Evolutionary conservation across 2,888 invertebrate species (phyloP), one percentile per base, ranked within the genome.

Genomic region (Cephus nigrinus): DNA sequence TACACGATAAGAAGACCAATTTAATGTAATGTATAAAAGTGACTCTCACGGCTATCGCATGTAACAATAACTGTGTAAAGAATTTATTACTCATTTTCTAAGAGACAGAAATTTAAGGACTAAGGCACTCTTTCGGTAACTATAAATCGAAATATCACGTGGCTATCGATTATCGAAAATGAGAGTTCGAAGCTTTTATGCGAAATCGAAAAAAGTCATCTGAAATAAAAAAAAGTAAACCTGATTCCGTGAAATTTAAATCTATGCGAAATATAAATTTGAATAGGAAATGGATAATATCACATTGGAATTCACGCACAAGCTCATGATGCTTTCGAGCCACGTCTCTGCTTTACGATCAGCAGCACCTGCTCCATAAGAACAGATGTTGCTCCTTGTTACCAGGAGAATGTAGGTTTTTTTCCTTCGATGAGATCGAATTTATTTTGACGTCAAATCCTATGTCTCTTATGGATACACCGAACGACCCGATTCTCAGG

Each of bases 1-100:
- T 72, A 78, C 15, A 55, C 75, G 33, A 69, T 76, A 77, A 76
- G 76, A 75, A 76, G 73, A 78, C 69, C 73, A 80, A 78, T 75
- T 78, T 76, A 55, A 76, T 76, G 55, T 40, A 73, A 31, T 75
- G 78, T 75, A 80, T 80, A 78, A 80, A 78, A 80, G 78, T 80
- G 76, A 76, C 80, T 78, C 78, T 80, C 78, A 69, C 75, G 75
- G 40, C 55, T 73, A 35, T 75, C 77, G 69, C 73, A 77, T 75
- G 73, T 74, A 74, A 71, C 68, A 71, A 75, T 79, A 77, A 73
- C 75, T 75, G 31, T 35, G 69, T 31, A 55, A n/a, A 15, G 36
- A 55, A 33, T 34, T 76, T 76, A 40, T 40, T 23, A 9, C 23
- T 55, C 0, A 9, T 23, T 55, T 9, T 23, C 1, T 23, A 23